Conservation (phyloP, 64 coral and sea anemone species). For the Orbicella faveolata region DNA sequence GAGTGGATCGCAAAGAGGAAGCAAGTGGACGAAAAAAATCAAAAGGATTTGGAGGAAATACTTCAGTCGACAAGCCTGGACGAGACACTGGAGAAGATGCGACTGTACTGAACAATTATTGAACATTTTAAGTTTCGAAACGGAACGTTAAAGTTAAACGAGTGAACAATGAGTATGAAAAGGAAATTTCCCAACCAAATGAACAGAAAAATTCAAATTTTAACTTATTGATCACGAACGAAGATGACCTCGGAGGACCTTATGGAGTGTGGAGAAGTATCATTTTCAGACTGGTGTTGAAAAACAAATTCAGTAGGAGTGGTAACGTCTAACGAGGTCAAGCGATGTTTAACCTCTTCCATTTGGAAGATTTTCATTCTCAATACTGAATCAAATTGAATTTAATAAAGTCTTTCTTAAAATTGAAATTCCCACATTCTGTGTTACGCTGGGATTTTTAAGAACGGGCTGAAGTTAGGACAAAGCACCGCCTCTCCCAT, state of each 20-base stretch:
- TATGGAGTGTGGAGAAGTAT: background rate
- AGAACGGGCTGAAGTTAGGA: no score
- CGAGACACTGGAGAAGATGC: conserved; percentile 30
- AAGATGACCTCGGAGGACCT: background rate
- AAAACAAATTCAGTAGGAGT: background rate
- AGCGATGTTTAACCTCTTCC: background rate
- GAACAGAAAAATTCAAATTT: background rate
- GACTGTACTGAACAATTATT: background rate
- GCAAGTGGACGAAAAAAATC: conserved; percentile 45
- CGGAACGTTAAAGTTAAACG: background rate
- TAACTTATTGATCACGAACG: background rate
- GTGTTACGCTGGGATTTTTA: no score
- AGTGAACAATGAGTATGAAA: background rate
- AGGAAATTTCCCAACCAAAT: background rate
- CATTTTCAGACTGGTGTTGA: background rate
- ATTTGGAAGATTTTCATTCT: background rate
- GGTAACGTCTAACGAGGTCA: background rate
- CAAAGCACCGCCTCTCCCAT: no score
- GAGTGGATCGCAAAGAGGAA: conserved; percentile 50
- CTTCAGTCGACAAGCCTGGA: conserved; percentile 29
- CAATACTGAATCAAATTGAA: background rate
- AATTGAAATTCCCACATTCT: background rate
- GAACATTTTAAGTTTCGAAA: background rate
- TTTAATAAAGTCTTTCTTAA: background rate
- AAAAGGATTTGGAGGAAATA: conserved; percentile 39